Conservation (phyloP, 2,888 invertebrate genomes). For the Bruchidius siliquastri region DNA sequence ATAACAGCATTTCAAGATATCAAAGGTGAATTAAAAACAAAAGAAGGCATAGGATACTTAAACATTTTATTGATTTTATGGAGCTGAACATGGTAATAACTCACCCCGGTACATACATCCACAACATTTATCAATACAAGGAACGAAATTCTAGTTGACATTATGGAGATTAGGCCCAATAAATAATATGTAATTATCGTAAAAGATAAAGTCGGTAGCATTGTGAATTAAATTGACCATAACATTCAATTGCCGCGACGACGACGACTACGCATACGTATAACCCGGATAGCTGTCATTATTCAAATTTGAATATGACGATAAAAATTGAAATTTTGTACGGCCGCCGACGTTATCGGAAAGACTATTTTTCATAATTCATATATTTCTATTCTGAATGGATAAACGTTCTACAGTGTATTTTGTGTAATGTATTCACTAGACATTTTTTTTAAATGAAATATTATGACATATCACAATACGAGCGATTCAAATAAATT, state of each 20-base stretch:
- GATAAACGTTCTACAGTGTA: conserved; percentile 4
- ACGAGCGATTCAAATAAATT: conserved; percentile 6
- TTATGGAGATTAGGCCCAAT: conserved; percentile 26
- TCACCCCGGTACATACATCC: conserved; percentile 3
- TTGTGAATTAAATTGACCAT: conserved; percentile 27
- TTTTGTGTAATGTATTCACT: conserved; percentile 22
- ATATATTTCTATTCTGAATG: conserved; percentile 32
- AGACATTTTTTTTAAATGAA: conserved; percentile 12
- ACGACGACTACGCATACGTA: background rate
- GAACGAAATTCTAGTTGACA: conserved; percentile 27
- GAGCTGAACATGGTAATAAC: background rate
- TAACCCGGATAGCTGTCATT: conserved; percentile 18
- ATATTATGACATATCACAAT: background rate
- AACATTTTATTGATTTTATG: background rate
- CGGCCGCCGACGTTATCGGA: conserved; percentile 13
- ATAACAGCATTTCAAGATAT: too few relatives aligned
- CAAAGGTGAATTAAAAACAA: too few relatives aligned
- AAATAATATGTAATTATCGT: conserved; percentile 25
- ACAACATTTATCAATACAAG: conserved; percentile 19
- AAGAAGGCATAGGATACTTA: too few relatives aligned
- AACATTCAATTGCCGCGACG: conserved; percentile 9
- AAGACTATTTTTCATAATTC: conserved; percentile 33
- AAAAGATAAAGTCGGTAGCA: conserved; percentile 24
- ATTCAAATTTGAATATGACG: conserved; percentile 22
- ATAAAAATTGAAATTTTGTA: conserved; percentile 23